These are phyloP conservation scores for Onychostoma macrolepis DNA, from an alignment of 2,113 vertebrate species.

Conservation along the genomic window DNA sequence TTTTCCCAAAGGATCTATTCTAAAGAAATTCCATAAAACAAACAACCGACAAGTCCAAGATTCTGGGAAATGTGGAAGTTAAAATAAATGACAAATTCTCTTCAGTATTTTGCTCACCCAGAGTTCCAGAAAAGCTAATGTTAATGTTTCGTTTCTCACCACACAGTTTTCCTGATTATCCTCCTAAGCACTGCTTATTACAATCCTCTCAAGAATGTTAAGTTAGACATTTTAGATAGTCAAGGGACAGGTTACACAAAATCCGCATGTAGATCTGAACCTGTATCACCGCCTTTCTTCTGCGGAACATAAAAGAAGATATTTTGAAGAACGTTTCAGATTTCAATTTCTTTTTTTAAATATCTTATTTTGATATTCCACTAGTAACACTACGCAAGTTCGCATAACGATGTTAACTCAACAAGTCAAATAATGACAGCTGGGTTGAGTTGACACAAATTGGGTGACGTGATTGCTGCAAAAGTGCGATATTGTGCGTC, in stretches of 20 bases:
- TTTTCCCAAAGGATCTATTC: background rate
- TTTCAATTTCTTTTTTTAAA: no score
- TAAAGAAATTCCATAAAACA: background rate
- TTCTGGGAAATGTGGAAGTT: background rate
- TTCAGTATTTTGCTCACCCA: background rate
- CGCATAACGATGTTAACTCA: no score
- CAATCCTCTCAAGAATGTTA: background rate
- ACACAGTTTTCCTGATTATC: background rate
- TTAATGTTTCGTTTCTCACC: background rate
- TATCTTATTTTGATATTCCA: no score
- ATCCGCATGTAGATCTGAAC: background rate
- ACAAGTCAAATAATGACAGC: no score
- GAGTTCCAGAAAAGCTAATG: background rate
- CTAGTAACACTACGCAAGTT: background rate
- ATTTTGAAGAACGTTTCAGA: background rate
- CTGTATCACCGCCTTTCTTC: background rate
- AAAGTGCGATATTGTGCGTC: no score
- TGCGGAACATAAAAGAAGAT: background rate
- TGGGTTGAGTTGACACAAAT: no score
- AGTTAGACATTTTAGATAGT: background rate
- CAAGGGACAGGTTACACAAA: background rate
- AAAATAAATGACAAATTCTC: background rate
- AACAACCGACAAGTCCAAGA: background rate
- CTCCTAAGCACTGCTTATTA: background rate
- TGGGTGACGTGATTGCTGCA: no score